Conservation (phyloP, 2,888 invertebrate genomes). For the Palloptera scutellata region DNA sequence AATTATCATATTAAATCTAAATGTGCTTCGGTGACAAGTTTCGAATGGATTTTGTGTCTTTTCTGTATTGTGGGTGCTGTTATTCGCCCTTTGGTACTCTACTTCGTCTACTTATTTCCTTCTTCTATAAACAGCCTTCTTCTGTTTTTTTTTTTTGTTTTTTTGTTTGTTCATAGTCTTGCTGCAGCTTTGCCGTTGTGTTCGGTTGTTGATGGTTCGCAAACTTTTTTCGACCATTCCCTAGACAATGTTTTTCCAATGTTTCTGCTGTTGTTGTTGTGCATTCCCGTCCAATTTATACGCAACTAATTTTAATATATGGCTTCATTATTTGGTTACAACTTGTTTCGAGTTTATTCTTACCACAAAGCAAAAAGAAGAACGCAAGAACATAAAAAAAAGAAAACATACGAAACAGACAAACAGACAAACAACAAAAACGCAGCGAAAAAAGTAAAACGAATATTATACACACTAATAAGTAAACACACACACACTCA, state of each 20-base stretch:
- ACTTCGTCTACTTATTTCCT: too few species aligned
- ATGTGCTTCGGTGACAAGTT: conserved; percentile 5
- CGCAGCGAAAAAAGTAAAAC: not conserved
- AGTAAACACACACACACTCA: too few species aligned
- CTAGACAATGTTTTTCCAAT: too few species aligned
- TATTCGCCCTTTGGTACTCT: too few species aligned
- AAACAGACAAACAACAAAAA: not conserved
- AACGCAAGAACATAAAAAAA: not conserved
- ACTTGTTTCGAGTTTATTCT: conserved; percentile 25
- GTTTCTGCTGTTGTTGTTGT: not conserved
- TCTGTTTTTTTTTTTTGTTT: too few species aligned
- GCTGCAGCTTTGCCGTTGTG: too few species aligned
- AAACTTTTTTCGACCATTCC: too few species aligned
- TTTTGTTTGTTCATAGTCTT: too few species aligned
- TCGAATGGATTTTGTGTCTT: not conserved
- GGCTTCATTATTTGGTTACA: conserved; percentile 33
- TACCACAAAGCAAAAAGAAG: conserved; percentile 7
- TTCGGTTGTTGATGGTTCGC: too few species aligned
- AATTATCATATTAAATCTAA: conserved; percentile 31
- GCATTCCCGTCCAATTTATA: conserved; percentile 1
- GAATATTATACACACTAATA: too few species aligned
- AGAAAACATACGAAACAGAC: not conserved
- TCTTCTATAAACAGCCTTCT: too few species aligned
- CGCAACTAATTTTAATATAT: conserved; percentile 19
- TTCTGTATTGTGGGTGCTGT: too few species aligned